Evolutionary conservation across 2,888 invertebrate genomes (phyloP).

Genomic region (Ichneumoninae sp.): DNA sequence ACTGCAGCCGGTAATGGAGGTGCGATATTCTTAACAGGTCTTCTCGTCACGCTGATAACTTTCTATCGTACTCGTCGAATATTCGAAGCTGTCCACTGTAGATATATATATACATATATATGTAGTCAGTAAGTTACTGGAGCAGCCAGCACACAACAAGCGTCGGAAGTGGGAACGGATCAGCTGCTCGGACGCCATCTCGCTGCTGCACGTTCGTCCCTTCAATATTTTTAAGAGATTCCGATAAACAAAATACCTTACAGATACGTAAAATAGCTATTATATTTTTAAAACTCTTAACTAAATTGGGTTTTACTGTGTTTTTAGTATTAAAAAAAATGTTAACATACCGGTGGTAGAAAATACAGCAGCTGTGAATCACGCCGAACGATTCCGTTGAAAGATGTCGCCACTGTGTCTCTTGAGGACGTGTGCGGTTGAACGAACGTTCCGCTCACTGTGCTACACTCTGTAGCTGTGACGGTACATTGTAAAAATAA

Average conservation of each 20-base stretch:
- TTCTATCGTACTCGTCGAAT: neutral
- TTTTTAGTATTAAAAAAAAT: neutral
- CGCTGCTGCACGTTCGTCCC: neutral
- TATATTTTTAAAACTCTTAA: neutral
- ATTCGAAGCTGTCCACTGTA: neutral
- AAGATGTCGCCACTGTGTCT: constrained; percentile 46
- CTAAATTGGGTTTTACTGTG: neutral
- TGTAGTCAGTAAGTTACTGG: neutral
- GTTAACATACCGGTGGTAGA: neutral
- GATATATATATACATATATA: neutral
- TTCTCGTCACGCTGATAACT: neutral
- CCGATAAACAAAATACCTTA: neutral
- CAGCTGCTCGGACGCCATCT: neutral
- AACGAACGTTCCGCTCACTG: neutral
- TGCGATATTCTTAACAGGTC: neutral
- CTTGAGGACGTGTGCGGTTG: neutral
- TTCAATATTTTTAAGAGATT: neutral
- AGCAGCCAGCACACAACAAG: neutral
- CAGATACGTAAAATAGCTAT: neutral
- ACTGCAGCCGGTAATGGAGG: constrained; percentile 31
- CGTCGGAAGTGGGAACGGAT: neutral
- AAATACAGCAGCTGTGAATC: neutral
- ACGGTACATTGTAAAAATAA: neutral
- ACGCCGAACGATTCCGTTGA: neutral
- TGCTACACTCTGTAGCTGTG: neutral